A percentile compares a stretch with the other conserved stretches of the same genome.
These are phyloP conservation scores for Phoebastria nigripes DNA, from an alignment of 2,797 vertebrate species.

Conservation along the genomic window DNA sequence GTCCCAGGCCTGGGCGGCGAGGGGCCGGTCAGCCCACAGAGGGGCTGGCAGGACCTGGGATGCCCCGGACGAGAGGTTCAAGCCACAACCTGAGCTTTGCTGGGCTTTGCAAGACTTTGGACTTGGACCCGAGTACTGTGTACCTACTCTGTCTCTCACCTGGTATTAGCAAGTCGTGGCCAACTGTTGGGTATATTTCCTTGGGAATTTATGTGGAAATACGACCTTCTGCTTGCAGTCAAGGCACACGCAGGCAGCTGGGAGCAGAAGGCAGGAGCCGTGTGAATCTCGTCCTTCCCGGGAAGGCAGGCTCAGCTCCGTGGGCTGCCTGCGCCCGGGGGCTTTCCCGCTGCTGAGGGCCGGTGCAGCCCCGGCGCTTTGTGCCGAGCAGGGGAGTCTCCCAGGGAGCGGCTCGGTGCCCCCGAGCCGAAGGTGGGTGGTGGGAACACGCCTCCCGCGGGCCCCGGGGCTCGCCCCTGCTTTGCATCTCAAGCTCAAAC, in stretches of 20 bases:
- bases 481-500: conserved; percentile 9
- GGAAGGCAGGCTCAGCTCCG: not conserved
- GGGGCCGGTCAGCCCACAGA: rapidly evolving
- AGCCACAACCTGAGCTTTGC: not conserved
- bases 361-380: rapidly evolving
- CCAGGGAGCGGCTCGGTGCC: rapidly evolving
- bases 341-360: not conserved
- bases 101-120: not conserved
- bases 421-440: not conserved
- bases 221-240: not conserved
- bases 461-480: not conserved
- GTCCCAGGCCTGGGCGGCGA: rapidly evolving
- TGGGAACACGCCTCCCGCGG: not conserved
- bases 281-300: not conserved
- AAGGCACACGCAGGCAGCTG: not conserved
- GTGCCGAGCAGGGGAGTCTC: not conserved
- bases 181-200: not conserved
- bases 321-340: not conserved
- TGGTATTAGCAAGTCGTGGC: rapidly evolving
- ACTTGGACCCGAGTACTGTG: rapidly evolving
- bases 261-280: not conserved
- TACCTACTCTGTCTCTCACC: not conserved
- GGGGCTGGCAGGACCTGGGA: rapidly evolving
- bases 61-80: rapidly evolving
- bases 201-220: not conserved